Base-by-base conservation (phyloP, 2,113 vertebrate genomes). In the Bubo scandiacus region DNA sequence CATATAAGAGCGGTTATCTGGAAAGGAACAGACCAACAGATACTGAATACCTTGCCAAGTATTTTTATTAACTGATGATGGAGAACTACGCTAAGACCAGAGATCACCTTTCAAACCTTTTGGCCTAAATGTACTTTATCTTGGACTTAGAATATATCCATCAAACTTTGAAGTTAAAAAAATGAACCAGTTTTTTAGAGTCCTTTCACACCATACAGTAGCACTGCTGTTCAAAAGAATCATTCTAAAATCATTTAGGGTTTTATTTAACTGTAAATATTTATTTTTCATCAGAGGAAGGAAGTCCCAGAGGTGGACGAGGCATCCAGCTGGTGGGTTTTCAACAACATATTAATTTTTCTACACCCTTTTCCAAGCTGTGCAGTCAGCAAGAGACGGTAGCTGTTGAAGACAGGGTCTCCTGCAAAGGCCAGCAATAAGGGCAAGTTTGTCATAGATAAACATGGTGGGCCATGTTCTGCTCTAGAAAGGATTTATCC, bases 251-350 rank as follows among this genome's bases (percentile, higher is more conserved):
- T 78, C 8, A 93, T 86, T 87, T 79, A 62, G 78, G 68, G 81
- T 91, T 96, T 87, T 89, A 71, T 89, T 91, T 93, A 88, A 96
- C 71, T 15, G 70, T 88, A 96, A 96, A 93, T 95, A 93, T 96
- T 96, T 95, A 71, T 94, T 96, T 94, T 96, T 79, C 93, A 59
- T 92, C 93, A 86, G 92, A 94, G 90, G 70, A 77, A 66, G 67
- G 75, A 61, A 86, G 84, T 92, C 92, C 82, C 96, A 71, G 88
- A 88, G 93, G 90, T 83, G 62, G 47, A 36, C 19, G 77, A 72
- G 45, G 71, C 86, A 92, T 97, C 90, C 92, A 96, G 81, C 92
- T 95, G 95, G 95, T 13, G 0, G 54, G 16, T 77, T 95, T 93
- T 96, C 88, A 95, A 59, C 40, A 62, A 66, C 73, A 63, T 88